phyloP scores from a whole-genome alignment of 2,113 vertebrate genomes.

The Elachura formosa region DNA sequence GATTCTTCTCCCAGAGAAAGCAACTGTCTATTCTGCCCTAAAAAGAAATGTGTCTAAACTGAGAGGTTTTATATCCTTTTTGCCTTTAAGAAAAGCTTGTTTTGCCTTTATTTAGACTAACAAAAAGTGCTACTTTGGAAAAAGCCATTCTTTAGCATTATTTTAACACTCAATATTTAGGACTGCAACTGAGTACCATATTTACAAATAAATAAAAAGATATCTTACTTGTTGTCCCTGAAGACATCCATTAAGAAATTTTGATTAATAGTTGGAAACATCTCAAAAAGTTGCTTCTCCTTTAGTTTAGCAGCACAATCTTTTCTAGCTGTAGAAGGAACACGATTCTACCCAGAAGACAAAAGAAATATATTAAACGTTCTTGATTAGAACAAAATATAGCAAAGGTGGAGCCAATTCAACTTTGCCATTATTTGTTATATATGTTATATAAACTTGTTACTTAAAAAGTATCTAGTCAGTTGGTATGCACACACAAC shows the following conservation, averaged over 20 bases:
- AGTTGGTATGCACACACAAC: background rate
- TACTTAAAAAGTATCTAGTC: background rate
- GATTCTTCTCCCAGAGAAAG: background rate
- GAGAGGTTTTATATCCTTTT: background rate
- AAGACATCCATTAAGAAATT: slow-evolving; percentile 92
- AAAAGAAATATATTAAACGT: background rate
- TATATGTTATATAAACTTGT: too few species aligned
- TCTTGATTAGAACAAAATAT: slow-evolving; percentile 4
- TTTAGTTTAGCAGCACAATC: slow-evolving; percentile 86
- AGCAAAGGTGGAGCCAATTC: background rate
- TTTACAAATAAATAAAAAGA: background rate
- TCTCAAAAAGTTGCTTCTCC: slow-evolving; percentile 85
- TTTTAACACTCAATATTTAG: background rate
- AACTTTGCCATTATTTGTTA: background rate
- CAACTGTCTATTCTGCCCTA: background rate
- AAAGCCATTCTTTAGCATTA: background rate
- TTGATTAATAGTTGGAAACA: slow-evolving; percentile 88
- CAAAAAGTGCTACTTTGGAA: background rate
- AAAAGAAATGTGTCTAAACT: background rate
- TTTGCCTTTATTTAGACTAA: background rate
- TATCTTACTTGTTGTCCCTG: slow-evolving; percentile 90
- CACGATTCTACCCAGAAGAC: slow-evolving; percentile 74
- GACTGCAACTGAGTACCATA: background rate
- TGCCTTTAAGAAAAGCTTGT: background rate
- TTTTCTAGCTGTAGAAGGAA: slow-evolving; percentile 73